These are phyloP conservation scores for Nerophis ophidion DNA, from an alignment of 2,113 vertebrate species.

Conservation along the genomic window DNA sequence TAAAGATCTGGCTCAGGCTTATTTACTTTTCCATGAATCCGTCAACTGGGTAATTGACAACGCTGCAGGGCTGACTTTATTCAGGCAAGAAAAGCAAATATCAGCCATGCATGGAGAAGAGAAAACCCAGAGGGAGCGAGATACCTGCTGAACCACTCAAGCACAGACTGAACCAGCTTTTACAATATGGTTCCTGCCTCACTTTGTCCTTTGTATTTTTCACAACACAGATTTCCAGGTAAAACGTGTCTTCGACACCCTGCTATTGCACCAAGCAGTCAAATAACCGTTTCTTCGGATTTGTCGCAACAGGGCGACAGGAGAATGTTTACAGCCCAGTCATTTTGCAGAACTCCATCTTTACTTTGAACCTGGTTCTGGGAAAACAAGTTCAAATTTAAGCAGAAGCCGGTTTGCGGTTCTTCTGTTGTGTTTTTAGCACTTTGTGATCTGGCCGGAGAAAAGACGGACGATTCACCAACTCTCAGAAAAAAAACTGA, in stretches of 20 bases:
- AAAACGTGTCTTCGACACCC: no score
- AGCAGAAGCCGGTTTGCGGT: slow-evolving; percentile 29
- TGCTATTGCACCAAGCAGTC: neutral
- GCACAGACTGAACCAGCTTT: slow-evolving; percentile 16
- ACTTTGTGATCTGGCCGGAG: slow-evolving; percentile 39
- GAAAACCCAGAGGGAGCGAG: slow-evolving; percentile 15
- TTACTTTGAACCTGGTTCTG: slow-evolving; percentile 35
- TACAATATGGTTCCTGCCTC: slow-evolving; percentile 5
- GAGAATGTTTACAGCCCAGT: slow-evolving; percentile 33
- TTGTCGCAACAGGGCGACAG: slow-evolving; percentile 32
- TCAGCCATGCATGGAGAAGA: slow-evolving; percentile 32
- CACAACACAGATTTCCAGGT: neutral
- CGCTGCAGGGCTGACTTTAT: slow-evolving; percentile 39
- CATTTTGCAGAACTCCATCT: slow-evolving; percentile 33
- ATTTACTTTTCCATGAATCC: slow-evolving; percentile 42
- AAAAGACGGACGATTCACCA: no score
- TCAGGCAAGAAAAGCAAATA: slow-evolving; percentile 46
- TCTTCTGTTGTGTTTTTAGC: slow-evolving; percentile 39
- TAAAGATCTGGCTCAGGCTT: slow-evolving; percentile 46
- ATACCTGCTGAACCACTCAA: slow-evolving; percentile 30
- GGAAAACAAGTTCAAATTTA: slow-evolving; percentile 23
- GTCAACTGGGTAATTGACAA: slow-evolving; percentile 50
- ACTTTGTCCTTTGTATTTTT: neutral
- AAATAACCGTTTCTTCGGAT: slow-evolving; percentile 22
- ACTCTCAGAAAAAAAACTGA: slow-evolving; percentile 40